Conservation (phyloP, 2,888 invertebrate genomes). For the Pollenia angustigena region DNA sequence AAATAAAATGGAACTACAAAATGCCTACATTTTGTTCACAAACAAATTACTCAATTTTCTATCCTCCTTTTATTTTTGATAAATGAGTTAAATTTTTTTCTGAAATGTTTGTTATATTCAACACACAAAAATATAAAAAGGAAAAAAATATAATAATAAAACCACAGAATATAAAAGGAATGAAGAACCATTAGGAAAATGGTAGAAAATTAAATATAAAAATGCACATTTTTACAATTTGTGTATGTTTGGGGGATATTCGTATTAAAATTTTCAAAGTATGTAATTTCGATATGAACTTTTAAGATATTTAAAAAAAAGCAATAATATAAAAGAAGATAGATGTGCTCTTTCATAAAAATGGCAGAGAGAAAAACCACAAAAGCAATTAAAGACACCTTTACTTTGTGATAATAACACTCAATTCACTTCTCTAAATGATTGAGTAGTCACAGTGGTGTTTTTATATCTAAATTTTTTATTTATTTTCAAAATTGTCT, state of each 20-base stretch:
- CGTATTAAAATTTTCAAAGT: neutral
- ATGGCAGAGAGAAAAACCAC: slow-evolving; percentile 33
- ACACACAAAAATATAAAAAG: neutral
- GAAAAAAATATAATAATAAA: slow-evolving; percentile 60
- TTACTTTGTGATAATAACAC: slow-evolving; percentile 48
- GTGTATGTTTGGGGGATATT: neutral
- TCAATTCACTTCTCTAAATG: slow-evolving; percentile 21
- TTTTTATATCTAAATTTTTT: no score
- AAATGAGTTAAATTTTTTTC: slow-evolving; percentile 48
- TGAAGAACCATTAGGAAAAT: slow-evolving; percentile 50
- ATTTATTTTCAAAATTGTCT: no score
- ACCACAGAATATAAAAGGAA: slow-evolving; percentile 56
- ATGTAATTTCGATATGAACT: neutral
- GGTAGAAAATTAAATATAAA: slow-evolving; percentile 16
- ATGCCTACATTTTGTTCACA: no score
- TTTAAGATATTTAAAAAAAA: no score
- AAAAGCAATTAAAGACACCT: slow-evolving; percentile 62
- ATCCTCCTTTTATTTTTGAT: slow-evolving; percentile 33
- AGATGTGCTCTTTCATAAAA: neutral
- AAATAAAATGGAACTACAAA: no score
- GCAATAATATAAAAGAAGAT: no score
- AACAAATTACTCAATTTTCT: no score
- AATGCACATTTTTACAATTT: slow-evolving; percentile 23
- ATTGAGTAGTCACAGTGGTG: neutral
- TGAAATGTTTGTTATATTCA: slow-evolving; percentile 32